phyloP scores from a whole-genome alignment of 2,797 vertebrate genomes.

The Ibycter americanus region DNA sequence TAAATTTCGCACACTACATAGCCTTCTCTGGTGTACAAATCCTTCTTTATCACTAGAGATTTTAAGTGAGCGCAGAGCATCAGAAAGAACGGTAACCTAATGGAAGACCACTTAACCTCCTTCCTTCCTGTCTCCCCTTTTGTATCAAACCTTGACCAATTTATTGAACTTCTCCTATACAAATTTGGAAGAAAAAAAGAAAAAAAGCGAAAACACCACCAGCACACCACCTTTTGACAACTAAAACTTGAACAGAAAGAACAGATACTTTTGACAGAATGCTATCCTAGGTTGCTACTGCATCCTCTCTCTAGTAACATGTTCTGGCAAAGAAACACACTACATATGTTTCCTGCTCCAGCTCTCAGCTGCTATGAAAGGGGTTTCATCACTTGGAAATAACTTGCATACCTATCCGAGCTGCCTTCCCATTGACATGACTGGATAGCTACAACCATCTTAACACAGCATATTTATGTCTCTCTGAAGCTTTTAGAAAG shows the following conservation, averaged over 20 bases:
- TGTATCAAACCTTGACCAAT: neutral
- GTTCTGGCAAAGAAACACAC: neutral
- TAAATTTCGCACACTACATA: neutral
- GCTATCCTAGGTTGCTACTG: neutral
- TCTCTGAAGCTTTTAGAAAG: neutral
- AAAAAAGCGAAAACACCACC: neutral
- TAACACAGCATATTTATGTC: neutral
- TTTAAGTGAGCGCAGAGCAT: neutral
- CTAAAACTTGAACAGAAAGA: neutral
- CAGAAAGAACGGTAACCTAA: neutral
- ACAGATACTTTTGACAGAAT: neutral
- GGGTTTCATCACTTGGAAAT: neutral
- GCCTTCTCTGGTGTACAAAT: neutral
- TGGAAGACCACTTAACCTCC: neutral
- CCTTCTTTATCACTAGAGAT: neutral
- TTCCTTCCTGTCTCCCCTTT: neutral
- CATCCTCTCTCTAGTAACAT: neutral
- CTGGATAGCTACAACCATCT: neutral
- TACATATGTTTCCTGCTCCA: neutral
- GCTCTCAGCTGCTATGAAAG: neutral
- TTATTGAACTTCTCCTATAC: neutral
- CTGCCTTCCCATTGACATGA: neutral
- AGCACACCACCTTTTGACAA: neutral
- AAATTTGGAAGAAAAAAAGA: neutral
- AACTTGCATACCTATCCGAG: neutral